Evolutionary conservation across 2,797 vertebrate species (phyloP), one percentile per base, ranked within the genome.

Genomic region (Balearica regulorum): DNA sequence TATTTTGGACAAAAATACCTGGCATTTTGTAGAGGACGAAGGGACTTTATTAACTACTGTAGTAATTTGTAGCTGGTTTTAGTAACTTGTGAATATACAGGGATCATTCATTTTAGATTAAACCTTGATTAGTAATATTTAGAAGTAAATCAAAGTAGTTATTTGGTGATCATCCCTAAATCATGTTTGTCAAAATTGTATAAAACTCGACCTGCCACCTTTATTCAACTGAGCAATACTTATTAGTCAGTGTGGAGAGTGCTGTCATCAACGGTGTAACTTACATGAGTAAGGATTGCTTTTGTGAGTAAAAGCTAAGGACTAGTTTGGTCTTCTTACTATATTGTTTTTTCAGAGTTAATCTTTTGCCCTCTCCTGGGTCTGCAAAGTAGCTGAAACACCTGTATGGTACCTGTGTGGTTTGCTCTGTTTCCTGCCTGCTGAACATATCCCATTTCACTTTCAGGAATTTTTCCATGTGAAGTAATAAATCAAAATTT

Each of bases 401-500:
- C 65, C 58, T 92, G 25, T 64, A 6, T 33, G 9, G 25, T 90
- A 65, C 70, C 62, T 72, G 9, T 61, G 35, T 73, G 58, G 20
- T 94, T 93, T 87, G 29, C 58, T 91, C 54, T 60, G 81, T 83
- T 96, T 90, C 43, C 44, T 78, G 22, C 28, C 70, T 66, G 51
- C 44, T 91, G 61, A 37, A 76, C 17, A 4, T 72, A 78, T 39
- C 51, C 35, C 11, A 4, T 95, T 94, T 93, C 89, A 29, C 64
- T 76, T 78, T 33, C 57, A 83, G 28, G 22, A 78, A 41, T 82
- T 69, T 89, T 91, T 75, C 85, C 93, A 75, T 65, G 58, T 72
- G 75, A 85, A 84, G 64, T 51, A 83, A 57, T 82, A 84, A 68
- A 84, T 89, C 60, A 89, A 95, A 93, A 76, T 88, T 81, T 70